Conservation (phyloP, 2,888 invertebrate genomes). For the Macrophya annulata region DNA sequence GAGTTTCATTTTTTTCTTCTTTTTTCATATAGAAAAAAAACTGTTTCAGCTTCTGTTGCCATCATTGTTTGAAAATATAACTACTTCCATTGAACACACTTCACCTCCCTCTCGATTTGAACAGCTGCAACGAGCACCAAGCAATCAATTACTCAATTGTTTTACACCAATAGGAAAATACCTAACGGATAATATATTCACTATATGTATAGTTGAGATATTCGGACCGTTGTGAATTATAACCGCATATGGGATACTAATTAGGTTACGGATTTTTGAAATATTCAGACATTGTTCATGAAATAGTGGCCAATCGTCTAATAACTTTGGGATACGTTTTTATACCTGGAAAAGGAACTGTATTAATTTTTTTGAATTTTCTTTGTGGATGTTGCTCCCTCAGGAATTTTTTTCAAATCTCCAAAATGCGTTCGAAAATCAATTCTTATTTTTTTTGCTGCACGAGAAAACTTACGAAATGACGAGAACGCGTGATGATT, state of each 20-base stretch:
- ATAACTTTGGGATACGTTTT: too few relatives aligned
- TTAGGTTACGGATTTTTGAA: neutral
- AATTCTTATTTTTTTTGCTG: too few relatives aligned
- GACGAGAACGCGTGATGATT: too few relatives aligned
- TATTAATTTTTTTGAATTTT: too few relatives aligned
- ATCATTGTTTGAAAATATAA: neutral
- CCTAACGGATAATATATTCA: neutral
- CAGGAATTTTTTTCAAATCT: too few relatives aligned
- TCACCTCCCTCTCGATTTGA: neutral
- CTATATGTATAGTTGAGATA: neutral
- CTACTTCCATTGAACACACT: neutral
- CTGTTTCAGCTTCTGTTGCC: neutral
- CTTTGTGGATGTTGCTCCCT: too few relatives aligned
- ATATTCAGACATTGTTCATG: too few relatives aligned
- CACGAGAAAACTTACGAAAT: too few relatives aligned
- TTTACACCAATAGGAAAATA: neutral
- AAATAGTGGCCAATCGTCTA: too few relatives aligned
- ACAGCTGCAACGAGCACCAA: neutral
- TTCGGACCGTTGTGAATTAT: neutral
- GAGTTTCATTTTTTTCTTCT: neutral
- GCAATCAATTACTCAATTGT: neutral
- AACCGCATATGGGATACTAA: neutral
- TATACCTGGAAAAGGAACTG: too few relatives aligned
- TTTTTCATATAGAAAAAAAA: neutral
- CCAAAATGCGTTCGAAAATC: too few relatives aligned